phyloP scores from a whole-genome alignment of 2,888 invertebrate genomes.

The Drosophila conformis region DNA sequence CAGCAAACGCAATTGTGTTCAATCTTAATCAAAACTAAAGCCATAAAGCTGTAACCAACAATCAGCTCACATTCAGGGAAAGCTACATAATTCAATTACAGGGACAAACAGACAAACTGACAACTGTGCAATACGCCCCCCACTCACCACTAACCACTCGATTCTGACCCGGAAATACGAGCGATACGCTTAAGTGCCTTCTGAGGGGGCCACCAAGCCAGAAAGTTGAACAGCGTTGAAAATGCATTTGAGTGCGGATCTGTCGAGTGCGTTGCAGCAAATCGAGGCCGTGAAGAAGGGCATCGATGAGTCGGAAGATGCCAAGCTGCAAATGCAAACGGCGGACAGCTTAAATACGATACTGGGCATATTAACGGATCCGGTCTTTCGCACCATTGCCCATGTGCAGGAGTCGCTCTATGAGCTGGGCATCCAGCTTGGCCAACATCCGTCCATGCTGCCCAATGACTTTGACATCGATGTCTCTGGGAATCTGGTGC shows the following conservation, averaged over 20 bases:
- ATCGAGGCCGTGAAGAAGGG: slow-evolving; percentile 95
- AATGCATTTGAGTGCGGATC: slow-evolving; percentile 87
- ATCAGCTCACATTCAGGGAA: slow-evolving; percentile 1
- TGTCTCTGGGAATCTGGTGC: slow-evolving; percentile 90
- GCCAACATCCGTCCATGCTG: slow-evolving; percentile 95
- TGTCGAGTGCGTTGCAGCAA: slow-evolving; percentile 95
- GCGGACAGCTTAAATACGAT: slow-evolving; percentile 93
- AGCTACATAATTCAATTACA: slow-evolving; percentile 55
- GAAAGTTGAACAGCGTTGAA: slow-evolving; percentile 9
- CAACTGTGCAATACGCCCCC: slow-evolving; percentile 41
- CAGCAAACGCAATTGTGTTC: slow-evolving; percentile 9
- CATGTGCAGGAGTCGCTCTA: slow-evolving; percentile 96
- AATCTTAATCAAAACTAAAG: background rate
- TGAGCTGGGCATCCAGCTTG: slow-evolving; percentile 93
- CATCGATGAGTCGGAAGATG: slow-evolving; percentile 93
- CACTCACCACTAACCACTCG: background rate
- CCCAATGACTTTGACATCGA: slow-evolving; percentile 97
- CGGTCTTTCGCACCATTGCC: slow-evolving; percentile 95
- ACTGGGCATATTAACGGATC: slow-evolving; percentile 94
- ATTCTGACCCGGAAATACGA: slow-evolving; percentile 26
- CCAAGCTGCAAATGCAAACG: slow-evolving; percentile 90
- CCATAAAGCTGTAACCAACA: background rate
- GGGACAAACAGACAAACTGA: slow-evolving; percentile 54
- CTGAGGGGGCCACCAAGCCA: slow-evolving; percentile 34
- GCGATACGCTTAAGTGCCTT: slow-evolving; percentile 47